Evolutionary conservation across 2,888 invertebrate genomes (phyloP), one percentile per base, ranked within the genome.

Genomic region (Homarus gammarus): DNA sequence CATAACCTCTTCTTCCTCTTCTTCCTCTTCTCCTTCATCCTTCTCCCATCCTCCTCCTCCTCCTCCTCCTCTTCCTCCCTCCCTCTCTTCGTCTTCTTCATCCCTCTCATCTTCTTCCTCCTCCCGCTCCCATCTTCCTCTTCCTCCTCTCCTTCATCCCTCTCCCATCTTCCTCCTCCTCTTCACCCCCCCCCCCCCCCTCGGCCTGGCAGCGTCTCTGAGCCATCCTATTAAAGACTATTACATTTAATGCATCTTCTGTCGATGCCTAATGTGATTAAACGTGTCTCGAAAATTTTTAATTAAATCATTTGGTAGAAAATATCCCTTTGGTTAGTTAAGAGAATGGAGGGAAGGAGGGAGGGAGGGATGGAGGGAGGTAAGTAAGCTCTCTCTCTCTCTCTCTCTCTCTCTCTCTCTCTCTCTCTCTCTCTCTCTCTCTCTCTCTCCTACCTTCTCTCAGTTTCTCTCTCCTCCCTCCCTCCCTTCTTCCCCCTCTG

Each of bases 241-340:
- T 88, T 88, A 88, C 83, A 88, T 88, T 88, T 88, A 88, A 88
- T 88, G 88, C 88, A 88, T 88, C 88, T 88, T 88, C 88, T 83
- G 83, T 83, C 88, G 77, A 83, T 83, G 82, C 83, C 68, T 88
- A 88, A 88, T 88, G 83, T 83, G 88, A 88, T 88, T 88, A 88
- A 77, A 68, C 77, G 88, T 77, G 88, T 83, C 88, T 77, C 88
- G 82, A 68, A 88, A 88, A 84, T 88, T 88, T 88, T 86, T 72
- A 88, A 75, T 88, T 75, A 88, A 88, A 75, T 75, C 73, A 75
- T 88, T 82, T 72, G 88, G 51, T 88, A 75, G 77, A 88, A 88
- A 82, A 56, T 75, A 75, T 75, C 83, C 88, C 75, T 88, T 83
- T 81, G 82, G 82, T 87, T 87, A 82, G 81, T 86, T 86, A 86